Evolutionary conservation across 1,140 invertebrate genomes (phyloP).

Genomic region (Bombus waltoni): DNA sequence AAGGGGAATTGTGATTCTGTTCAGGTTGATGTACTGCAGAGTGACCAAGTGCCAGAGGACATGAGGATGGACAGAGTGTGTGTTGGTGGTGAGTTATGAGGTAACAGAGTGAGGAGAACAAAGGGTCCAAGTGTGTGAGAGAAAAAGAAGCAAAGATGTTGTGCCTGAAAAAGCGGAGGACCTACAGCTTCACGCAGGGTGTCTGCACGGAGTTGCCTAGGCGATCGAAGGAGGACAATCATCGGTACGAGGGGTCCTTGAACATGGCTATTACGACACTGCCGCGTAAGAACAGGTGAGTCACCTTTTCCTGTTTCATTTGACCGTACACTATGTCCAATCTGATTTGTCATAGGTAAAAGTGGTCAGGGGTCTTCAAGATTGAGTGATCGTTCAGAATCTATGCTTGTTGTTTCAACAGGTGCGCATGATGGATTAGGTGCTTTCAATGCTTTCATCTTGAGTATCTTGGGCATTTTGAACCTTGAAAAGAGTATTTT

Average conservation of each 20-base stretch:
- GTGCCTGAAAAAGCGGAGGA: constrained; percentile 74
- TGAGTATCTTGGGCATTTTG: too few species aligned
- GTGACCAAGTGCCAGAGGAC: neutral
- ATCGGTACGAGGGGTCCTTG: constrained; percentile 66
- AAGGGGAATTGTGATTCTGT: neutral
- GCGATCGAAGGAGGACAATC: constrained; percentile 62
- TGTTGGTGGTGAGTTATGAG: constrained; percentile 31
- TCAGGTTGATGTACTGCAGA: constrained; percentile 9
- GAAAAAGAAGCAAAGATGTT: constrained; percentile 64
- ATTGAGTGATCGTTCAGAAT: neutral
- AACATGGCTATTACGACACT: constrained; percentile 71
- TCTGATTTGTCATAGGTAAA: neutral
- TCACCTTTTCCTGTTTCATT: constrained; percentile 43
- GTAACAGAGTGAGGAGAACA: neutral
- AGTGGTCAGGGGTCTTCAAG: neutral
- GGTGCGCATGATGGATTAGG: neutral
- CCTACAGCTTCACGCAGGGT: constrained; percentile 76
- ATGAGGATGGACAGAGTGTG: constrained; percentile 8
- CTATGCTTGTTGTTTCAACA: neutral
- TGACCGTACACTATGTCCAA: constrained; percentile 10
- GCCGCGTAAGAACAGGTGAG: constrained; percentile 73
- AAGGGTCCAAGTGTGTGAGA: neutral
- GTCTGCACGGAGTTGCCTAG: constrained; percentile 63
- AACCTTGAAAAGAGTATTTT: neutral
- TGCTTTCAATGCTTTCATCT: neutral